Evolutionary conservation across 2,113 vertebrate genomes (phyloP), one percentile per base, ranked within the genome.

Genomic region (Tetrax tetrax): DNA sequence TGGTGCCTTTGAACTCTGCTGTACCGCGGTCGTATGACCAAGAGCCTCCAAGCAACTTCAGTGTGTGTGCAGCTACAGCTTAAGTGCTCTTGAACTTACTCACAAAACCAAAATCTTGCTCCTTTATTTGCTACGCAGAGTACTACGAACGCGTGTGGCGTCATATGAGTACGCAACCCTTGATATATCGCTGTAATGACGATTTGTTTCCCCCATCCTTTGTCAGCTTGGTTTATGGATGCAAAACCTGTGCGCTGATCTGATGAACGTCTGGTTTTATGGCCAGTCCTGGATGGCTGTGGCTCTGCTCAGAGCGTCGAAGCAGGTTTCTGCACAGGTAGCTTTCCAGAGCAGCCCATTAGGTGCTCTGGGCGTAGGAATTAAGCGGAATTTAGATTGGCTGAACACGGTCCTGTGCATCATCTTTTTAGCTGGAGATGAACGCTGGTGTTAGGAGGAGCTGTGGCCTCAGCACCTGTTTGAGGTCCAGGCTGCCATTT

Each of bases 21-120:
- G 3, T 72, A 27, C 50, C 6, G 0, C 17, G 33, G 43, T 24
- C 3, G 0, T 45, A 23, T 38, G 20, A 57, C 45, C 33, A 27
- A 37, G 33, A 94, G 28, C 41, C 41, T 80, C 57, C 31, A 20
- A 78, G 25, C 69, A 64, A 23, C 18, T 66, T 89, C 22, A 21
- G 3, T 1, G 4, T 60, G 43, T 60, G 53, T 84, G 83, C 47
- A 90, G 61, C 45, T 89, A 72, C 76, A 47, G 24, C 69, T 80
- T 19, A 43, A 53, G 15, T 25, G 31, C 61, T 82, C 38, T 56
- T 75, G 74, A 71, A 68, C 38, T 71, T 68, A 13, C 23, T 60
- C 8, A 4, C 5, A 12, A 71, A 66, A 79, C 56, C 35, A 60
- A n/a, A n/a, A n/a, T 27, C 31, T 78, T 6, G 20, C 20, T 66